phyloP scores from a whole-genome alignment of 2,113 vertebrate genomes.

The Mormoops blainvillei region DNA sequence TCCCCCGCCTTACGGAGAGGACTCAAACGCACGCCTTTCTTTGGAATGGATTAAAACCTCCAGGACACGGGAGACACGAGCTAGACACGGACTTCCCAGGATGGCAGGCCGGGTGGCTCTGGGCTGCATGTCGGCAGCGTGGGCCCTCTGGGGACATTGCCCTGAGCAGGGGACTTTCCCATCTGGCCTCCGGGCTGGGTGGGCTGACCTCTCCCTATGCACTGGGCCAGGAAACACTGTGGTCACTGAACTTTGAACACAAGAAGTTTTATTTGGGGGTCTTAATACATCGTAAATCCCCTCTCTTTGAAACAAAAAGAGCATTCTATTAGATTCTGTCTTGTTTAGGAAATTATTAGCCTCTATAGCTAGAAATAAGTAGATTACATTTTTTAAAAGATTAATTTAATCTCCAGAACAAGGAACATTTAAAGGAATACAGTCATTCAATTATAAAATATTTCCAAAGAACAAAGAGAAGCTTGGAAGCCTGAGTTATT shows the following conservation, averaged over 20 bases:
- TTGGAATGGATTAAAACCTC: neutral
- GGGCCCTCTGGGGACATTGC: neutral
- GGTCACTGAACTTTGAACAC: neutral
- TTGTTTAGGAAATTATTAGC: constrained; percentile 16
- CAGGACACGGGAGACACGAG: neutral
- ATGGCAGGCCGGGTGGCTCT: no score
- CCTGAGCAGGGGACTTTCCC: neutral
- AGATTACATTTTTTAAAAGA: constrained; percentile 61
- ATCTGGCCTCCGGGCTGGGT: neutral
- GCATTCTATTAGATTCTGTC: neutral
- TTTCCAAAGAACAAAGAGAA: constrained; percentile 9
- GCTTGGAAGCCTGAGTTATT: neutral
- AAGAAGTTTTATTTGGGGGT: neutral
- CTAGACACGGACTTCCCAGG: neutral
- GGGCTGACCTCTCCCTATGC: neutral
- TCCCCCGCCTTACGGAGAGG: neutral
- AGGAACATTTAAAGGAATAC: constrained; percentile 14
- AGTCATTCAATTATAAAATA: neutral
- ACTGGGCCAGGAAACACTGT: neutral
- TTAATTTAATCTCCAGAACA: constrained; percentile 56
- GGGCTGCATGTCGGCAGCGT: accelerated
- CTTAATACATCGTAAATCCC: neutral
- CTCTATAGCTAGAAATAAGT: constrained; percentile 31
- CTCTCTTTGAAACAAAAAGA: constrained; percentile 15
- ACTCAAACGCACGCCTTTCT: neutral